phyloP scores from a whole-genome alignment of 92 coral and sea anemone species.

The Palythoa heliodiscus region DNA sequence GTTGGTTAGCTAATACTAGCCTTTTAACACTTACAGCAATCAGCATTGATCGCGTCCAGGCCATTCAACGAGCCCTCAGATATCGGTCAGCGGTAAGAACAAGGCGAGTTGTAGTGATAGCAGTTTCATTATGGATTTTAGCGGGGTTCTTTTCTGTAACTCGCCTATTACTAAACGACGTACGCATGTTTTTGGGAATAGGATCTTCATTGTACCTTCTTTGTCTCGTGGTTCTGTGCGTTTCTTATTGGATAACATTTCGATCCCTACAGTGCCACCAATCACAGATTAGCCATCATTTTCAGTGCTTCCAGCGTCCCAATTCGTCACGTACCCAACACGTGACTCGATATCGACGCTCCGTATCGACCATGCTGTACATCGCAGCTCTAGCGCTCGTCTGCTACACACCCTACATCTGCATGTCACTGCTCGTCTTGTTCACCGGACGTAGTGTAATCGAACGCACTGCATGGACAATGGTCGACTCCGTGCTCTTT shows the following conservation, averaged over 20 bases:
- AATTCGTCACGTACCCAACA: background rate
- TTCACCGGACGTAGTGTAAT: slow-evolving; percentile 18
- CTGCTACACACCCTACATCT: slow-evolving; percentile 29
- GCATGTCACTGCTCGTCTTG: slow-evolving; percentile 26
- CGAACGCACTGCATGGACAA: slow-evolving; percentile 33
- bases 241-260: slow-evolving; percentile 31
- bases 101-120: slow-evolving; percentile 19
- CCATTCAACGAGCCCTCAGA: slow-evolving; percentile 22
- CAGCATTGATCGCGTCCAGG: slow-evolving; percentile 38
- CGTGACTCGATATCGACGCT: slow-evolving; percentile 20
- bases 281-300: background rate
- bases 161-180: slow-evolving; percentile 12
- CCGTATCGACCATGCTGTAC: slow-evolving; percentile 31
- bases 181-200: slow-evolving; percentile 31
- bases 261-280: slow-evolving; percentile 26
- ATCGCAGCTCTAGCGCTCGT: slow-evolving; percentile 10
- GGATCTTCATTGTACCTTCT: slow-evolving; percentile 24
- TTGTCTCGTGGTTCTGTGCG: slow-evolving; percentile 23
- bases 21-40: slow-evolving; percentile 28
- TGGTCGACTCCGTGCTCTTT: slow-evolving; percentile 35
- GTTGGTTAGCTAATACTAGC: slow-evolving; percentile 34
- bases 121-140: slow-evolving; percentile 20
- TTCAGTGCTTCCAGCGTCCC: background rate
- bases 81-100: slow-evolving; percentile 38
- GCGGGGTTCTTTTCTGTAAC: slow-evolving; percentile 32